Evolutionary conservation across 1,140 invertebrate genomes (phyloP).

Genomic region (Gryon sp.): DNA sequence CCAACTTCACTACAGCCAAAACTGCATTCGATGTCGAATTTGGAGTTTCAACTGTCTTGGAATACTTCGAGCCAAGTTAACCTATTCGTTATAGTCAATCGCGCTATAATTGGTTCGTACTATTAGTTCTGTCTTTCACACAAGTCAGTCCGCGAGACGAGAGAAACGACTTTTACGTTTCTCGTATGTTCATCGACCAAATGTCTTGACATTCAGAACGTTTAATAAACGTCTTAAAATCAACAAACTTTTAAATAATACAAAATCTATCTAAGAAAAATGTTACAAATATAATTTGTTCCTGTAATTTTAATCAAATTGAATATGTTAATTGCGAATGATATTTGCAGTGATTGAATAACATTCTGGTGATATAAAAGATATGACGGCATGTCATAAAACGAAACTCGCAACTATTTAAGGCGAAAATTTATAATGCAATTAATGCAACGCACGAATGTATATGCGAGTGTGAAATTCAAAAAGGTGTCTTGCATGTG

Average conservation of each 20-base stretch:
- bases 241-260: too few relatives aligned
- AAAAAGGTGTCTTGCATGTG: slow-evolving; percentile 32
- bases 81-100: neutral
- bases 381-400: too few relatives aligned
- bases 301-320: too few relatives aligned
- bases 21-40: neutral
- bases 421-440: neutral
- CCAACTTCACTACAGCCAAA: neutral
- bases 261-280: too few relatives aligned
- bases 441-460: slow-evolving; percentile 17
- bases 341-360: slow-evolving; percentile 1
- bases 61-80: neutral
- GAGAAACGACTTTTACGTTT: too few relatives aligned
- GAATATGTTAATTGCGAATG: too few relatives aligned
- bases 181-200: neutral
- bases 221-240: neutral
- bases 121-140: slow-evolving; percentile 21
- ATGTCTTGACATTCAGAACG: neutral
- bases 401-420: too few relatives aligned
- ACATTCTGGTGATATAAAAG: too few relatives aligned
- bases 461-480: slow-evolving; percentile 10
- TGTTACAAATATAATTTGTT: too few relatives aligned
- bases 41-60: neutral
- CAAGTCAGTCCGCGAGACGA: neutral
- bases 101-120: slow-evolving; percentile 17